Conservation (phyloP, 2,797 vertebrate species). For the Falco berigora region DNA sequence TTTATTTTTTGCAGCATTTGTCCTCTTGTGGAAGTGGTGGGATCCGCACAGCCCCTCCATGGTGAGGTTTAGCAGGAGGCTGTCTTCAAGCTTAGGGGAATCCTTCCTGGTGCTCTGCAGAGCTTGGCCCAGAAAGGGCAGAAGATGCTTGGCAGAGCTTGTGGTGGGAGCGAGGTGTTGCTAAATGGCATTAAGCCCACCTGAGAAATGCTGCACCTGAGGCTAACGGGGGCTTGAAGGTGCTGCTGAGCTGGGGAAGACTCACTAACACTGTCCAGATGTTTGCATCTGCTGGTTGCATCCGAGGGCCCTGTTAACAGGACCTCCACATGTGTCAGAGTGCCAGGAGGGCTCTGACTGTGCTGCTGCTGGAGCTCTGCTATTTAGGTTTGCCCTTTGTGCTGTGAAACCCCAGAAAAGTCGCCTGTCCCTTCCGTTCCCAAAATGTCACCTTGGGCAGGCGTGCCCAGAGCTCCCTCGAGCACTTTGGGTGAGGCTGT, state of each 20-base stretch:
- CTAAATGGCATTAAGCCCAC: not conserved
- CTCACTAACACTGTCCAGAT: not conserved
- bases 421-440: not conserved
- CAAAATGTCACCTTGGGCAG: not conserved
- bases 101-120: not conserved
- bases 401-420: not conserved
- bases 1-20: fast-evolving
- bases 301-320: not conserved
- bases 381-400: fast-evolving
- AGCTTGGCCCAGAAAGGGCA: not conserved
- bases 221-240: not conserved
- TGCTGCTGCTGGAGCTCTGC: fast-evolving
- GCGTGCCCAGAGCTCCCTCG: fast-evolving
- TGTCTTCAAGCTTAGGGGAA: not conserved
- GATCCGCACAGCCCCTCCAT: not conserved
- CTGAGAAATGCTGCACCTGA: fast-evolving
- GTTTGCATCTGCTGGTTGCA: not conserved
- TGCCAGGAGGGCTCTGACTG: not conserved
- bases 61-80: not conserved
- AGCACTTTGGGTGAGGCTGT: fast-evolving
- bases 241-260: not conserved
- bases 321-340: fast-evolving
- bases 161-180: not conserved
- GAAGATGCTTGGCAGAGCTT: not conserved
- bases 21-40: not conserved